Conservation (phyloP, 1,140 invertebrate genomes). For the Schlechtendalia chinensis region DNA sequence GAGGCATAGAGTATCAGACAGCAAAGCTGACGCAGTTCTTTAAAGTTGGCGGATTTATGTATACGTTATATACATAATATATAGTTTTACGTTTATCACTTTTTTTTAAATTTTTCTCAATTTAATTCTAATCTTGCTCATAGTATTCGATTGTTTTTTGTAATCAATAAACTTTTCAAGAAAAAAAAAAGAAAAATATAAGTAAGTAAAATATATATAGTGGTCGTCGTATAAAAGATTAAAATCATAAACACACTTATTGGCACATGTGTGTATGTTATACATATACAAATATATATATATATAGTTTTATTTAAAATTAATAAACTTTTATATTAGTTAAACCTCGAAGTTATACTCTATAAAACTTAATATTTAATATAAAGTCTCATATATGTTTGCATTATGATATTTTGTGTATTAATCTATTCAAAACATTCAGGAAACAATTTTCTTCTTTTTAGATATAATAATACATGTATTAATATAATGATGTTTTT, state of each 20-base stretch:
- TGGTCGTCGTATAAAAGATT: not conserved
- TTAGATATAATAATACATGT: too few relatives aligned
- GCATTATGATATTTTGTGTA: not conserved
- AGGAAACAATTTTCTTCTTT: not conserved
- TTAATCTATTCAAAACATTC: not conserved
- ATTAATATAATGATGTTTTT: too few relatives aligned
- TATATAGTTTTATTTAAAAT: not conserved
- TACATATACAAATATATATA: too few relatives aligned
- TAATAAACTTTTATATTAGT: not conserved
- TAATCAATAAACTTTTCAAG: too few relatives aligned
- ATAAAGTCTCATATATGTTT: not conserved
- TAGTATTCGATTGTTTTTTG: not conserved
- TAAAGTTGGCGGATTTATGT: too few relatives aligned
- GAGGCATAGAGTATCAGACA: too few relatives aligned
- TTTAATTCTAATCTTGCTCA: not conserved
- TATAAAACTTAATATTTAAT: not conserved
- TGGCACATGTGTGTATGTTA: not conserved
- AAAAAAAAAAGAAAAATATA: not conserved
- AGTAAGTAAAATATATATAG: not conserved
- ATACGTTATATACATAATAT: too few relatives aligned
- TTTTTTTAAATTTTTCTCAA: not conserved
- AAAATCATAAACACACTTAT: not conserved
- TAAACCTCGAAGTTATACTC: not conserved
- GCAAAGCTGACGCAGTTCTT: too few relatives aligned
- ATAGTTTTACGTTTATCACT: not conserved